Conservation (phyloP, 2,113 vertebrate genomes). For the Callospermophilus lateralis region DNA sequence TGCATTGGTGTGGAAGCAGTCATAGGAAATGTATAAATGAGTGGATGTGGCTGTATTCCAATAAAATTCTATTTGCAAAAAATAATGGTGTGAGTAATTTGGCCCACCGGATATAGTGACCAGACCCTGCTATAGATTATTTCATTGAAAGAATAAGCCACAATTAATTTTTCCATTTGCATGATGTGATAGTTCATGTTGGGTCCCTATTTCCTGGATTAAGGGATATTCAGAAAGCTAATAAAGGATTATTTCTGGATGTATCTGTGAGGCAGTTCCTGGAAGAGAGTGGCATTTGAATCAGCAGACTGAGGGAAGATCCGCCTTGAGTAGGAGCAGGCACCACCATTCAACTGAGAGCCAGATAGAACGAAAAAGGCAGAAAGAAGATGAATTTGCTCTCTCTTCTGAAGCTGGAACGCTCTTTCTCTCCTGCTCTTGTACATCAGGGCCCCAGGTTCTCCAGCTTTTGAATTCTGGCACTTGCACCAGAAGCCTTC, state of each 20-base stretch:
- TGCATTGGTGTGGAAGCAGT: background rate
- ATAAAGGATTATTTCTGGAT: background rate
- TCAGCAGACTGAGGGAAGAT: background rate
- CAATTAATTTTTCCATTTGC: background rate
- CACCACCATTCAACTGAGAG: background rate
- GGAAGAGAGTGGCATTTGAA: background rate
- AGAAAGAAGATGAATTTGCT: background rate
- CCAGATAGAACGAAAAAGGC: too few species aligned
- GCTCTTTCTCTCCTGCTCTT: background rate
- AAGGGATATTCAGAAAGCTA: background rate
- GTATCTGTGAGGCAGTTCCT: background rate
- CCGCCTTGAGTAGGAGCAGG: too few species aligned
- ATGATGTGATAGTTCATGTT: background rate
- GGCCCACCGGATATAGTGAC: background rate
- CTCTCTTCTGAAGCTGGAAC: background rate
- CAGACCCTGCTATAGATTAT: background rate
- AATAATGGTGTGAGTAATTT: background rate
- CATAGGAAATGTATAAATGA: background rate
- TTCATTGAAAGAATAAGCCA: background rate
- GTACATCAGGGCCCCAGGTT: background rate
- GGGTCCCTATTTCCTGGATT: background rate
- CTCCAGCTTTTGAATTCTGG: background rate
- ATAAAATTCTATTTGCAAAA: slow-evolving; percentile 6
- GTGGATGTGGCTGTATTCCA: background rate
- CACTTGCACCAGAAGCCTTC: background rate